phyloP scores from a whole-genome alignment of 2,797 vertebrate species.

The Epinephelus malabaricus region DNA sequence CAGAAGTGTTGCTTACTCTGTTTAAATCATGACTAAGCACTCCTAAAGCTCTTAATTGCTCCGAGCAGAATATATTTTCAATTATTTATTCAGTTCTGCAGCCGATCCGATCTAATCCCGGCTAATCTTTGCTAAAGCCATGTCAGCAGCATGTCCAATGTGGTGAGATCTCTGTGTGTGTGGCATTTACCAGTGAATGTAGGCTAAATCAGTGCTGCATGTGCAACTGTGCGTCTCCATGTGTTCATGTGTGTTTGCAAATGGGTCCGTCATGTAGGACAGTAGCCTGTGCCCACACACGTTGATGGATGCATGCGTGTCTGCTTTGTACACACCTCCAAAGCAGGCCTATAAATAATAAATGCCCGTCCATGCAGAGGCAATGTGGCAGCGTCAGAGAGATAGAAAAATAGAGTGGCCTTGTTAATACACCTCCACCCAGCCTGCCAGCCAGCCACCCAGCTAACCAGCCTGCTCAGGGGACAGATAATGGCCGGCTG shows the following conservation, averaged over 20 bases:
- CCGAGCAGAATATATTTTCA: conserved; percentile 70
- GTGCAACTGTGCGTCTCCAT: background rate
- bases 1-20: conserved; percentile 4
- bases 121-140: conserved; percentile 77
- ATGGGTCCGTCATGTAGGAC: conserved; percentile 4
- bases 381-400: conserved; percentile 51
- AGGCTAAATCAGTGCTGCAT: conserved; percentile 5
- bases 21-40: conserved; percentile 48
- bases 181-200: background rate
- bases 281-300: conserved; percentile 22
- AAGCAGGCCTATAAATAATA: conserved; percentile 80
- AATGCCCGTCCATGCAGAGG: conserved; percentile 63
- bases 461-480: conserved; percentile 52
- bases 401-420: conserved; percentile 71
- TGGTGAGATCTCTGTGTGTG: conserved; percentile 29
- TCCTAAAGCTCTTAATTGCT: conserved; percentile 68
- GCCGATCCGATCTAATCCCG: conserved; percentile 81
- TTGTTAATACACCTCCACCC: conserved; percentile 79
- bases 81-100: conserved; percentile 73
- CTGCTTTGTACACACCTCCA: conserved; percentile 70
- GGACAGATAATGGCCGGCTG: conserved; percentile 73
- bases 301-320: conserved; percentile 64
- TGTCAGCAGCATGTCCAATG: conserved; percentile 68
- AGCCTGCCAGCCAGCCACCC: conserved; percentile 45
- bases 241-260: background rate